Evolutionary conservation across 2,113 vertebrate species (phyloP), one percentile per base, ranked within the genome.

Genomic region (Edolisoma coerulescens): DNA sequence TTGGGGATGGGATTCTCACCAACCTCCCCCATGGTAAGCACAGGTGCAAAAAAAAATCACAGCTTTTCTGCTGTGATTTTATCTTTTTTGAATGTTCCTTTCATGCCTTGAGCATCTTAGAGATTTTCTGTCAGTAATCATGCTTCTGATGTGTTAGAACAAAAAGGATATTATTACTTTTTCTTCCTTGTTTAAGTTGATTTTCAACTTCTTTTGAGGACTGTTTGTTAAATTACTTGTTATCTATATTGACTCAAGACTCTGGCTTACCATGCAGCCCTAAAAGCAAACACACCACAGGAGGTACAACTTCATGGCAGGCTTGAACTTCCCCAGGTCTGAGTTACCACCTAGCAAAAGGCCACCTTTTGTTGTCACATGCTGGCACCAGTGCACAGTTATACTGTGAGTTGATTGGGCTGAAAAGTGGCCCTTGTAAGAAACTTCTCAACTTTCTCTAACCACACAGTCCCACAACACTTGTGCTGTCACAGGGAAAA

Each of bases 31-130:
- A 50, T 7, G 33, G 33, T 50, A 94, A 77, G 54, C 41, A 78
- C 54, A 87, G 87, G 84, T 89, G 87, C 68, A 74, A 94, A 94
- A 94, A 94, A 91, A 92, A 61, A 41, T 70, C 67, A 83, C 12
- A 27, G 57, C 63, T 94, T 92, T 80, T 88, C 86, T 95, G 37
- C n/a, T 52, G 56, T 30, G 21, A 19, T 16, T 90, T 88, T 85
- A 60, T 76, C 18, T 53, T 65, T 75, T 81, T 45, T 84, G 39
- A 91, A 70, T 53, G 30, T 30, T 91, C 33, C 47, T 93, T 93
- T 87, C 39, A 67, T 13, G 50, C 60, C 69, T 78, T 7, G 1
- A 84, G 69, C 52, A 84, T 89, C 73, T 87, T 50, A 89, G 16
- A 52, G 60, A 84, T 65, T 87, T 81, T 75, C 84, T 82, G 42